Conservation (phyloP, 92 coral and sea anemone genomes). For the Montipora capitata region DNA sequence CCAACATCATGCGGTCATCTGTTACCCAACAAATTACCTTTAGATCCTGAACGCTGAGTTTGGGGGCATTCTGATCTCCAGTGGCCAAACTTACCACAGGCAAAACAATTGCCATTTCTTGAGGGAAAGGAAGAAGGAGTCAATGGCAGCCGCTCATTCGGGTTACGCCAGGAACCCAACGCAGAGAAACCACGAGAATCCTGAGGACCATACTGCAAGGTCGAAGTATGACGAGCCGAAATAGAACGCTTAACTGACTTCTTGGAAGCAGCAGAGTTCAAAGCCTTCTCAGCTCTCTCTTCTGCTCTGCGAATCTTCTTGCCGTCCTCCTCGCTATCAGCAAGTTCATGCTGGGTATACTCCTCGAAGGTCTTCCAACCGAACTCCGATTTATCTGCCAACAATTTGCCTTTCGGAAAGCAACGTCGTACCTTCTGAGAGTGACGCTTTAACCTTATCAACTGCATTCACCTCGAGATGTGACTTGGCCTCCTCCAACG, state of each 20-base stretch:
- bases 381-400: not conserved
- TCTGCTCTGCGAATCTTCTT: conserved; percentile 7
- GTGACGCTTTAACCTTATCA: too few species aligned
- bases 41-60: too few species aligned
- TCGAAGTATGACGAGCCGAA: not conserved
- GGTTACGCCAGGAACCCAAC: not conserved
- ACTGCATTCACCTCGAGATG: too few species aligned
- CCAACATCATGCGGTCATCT: not conserved
- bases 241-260: too few species aligned
- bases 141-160: not conserved
- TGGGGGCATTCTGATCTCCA: too few species aligned
- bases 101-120: too few species aligned
- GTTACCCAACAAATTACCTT: too few species aligned
- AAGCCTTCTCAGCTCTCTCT: not conserved
- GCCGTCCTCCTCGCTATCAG: not conserved
- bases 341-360: conserved; percentile 4
- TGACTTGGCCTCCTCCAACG: too few species aligned
- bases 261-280: too few species aligned
- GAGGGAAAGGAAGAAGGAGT: not conserved
- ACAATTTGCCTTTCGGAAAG: too few species aligned
- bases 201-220: not conserved
- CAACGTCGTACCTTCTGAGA: too few species aligned
- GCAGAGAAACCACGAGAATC: not conserved
- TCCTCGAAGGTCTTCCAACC: not conserved
- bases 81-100: too few species aligned